Evolutionary conservation across 2,797 vertebrate species (phyloP), one percentile per base, ranked within the genome.

Genomic region (Gadopsis bispinosus): DNA sequence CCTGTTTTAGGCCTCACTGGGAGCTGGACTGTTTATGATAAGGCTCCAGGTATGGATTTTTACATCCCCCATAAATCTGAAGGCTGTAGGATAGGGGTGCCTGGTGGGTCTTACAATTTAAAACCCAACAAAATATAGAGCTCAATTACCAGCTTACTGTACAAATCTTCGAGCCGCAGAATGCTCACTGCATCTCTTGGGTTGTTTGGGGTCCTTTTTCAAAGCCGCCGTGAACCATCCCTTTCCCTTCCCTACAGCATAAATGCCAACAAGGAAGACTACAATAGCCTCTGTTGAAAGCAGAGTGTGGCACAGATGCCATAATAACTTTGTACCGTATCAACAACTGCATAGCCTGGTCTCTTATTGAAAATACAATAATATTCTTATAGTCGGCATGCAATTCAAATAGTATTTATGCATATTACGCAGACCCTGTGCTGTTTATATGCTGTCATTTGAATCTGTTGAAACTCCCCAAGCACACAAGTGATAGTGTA

Each of bases 41-140:
- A 80, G 73, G 83, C 83, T 87, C 53, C 50, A 70, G 73, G 74
- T 85, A 84, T 81, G 73, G 82, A 87, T 85, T 88, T 89, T 88
- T 75, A 82, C 75, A 73, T 61, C 70, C 54, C 75, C 83, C 54
- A 77, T 87, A 76, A 89, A 71, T 81, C 85, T 59, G 37, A 74
- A 54, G 69, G 59, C 76, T 65, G 20, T 26, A 59, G 72, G 67
- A 73, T 19, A 26, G 6, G 43, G 59, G 77, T 1, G 59, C 20
- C 67, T 69, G 43, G 56, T 4, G 10, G 76, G 67, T 74, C 62
- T 66, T 72, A 68, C 47, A 71, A 56, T 85, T 84, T 78, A 79
- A 88, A 88, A 78, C 71, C 65, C 29, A 74, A 73, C 75, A 83
- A 77, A 85, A 87, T 70, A 71, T 75, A 73, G 80, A 82, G 71